Base-by-base conservation (phyloP, 2,888 invertebrate species). In the Melanargia galathea region DNA sequence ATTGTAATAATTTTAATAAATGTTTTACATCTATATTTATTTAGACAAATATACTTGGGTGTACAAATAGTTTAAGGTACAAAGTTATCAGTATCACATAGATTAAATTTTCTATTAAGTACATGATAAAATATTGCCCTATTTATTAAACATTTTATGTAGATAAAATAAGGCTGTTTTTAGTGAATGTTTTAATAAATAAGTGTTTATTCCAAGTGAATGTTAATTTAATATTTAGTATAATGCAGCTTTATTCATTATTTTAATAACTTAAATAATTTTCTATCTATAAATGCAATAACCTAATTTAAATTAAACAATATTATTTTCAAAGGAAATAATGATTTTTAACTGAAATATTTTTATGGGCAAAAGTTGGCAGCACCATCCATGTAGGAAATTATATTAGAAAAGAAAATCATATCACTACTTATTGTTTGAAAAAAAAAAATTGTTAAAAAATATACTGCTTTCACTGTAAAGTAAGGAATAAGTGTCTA, bases 101-200 rank as follows among this genome's bases (percentile, higher is more conserved):
- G 35, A 40, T 8, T 54, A 22, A 16, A 48, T 54, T 56, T 56
- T 55, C 20, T 38, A 65, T 62, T 38, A n/a, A n/a, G n/a, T n/a
- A 59, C 62, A 57, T 43, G 56, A 54, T 66, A 55, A 26, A 26
- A 52, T 60, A 60, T 58, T 68, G 65, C 67, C 64, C 64, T 70
- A 71, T 62, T 66, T 68, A 66, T 68, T 55, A 45, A 57, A 49
- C 43, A 51, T 38, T 8, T 8, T 35, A 38, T 38, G 26, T 60
- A 52, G 35, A 58, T 22, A 11, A 52, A 62, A 46, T 60, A 64
- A 52, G 49, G 60, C 45, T 52, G 55, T 60, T 64, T 10, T 38
- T 62, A 22, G 61, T 46, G 48, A 62, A 40, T 56, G 35, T 56
- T 40, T 24, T 52, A 33, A 7, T 45, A 13, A 61, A 8, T 60